Evolutionary conservation across 2,888 invertebrate species (phyloP).

Genomic region (Cheilosia scutellata): DNA sequence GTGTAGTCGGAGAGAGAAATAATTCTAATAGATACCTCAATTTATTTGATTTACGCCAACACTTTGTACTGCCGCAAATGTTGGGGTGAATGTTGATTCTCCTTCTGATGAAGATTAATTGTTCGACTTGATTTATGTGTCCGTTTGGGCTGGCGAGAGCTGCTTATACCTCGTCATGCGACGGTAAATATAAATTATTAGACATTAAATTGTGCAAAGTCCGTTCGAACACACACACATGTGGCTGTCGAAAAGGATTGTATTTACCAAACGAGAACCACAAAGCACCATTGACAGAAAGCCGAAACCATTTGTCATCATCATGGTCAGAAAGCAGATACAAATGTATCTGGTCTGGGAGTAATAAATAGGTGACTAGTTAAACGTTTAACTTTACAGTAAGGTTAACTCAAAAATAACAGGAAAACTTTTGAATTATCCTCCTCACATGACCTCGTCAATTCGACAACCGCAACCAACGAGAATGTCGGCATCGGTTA

Average conservation of each 20-base stretch:
- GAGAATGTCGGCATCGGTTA: conserved; percentile 6
- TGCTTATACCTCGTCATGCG: not conserved
- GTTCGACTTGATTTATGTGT: conserved; percentile 50
- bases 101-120: conserved; percentile 56
- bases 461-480: conserved; percentile 37
- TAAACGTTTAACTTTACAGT: no score
- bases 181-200: conserved; percentile 48
- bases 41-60: conserved; percentile 58
- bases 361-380: no score
- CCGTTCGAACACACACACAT: conserved; percentile 2
- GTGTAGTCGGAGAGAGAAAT: not conserved
- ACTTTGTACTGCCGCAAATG: conserved; percentile 34
- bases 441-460: conserved; percentile 15
- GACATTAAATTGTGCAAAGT: conserved; percentile 41
- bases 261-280: conserved; percentile 12
- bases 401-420: no score
- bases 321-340: not conserved
- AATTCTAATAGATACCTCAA: conserved; percentile 49
- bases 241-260: conserved; percentile 23
- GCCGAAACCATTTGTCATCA: conserved; percentile 43
- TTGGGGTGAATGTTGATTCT: conserved; percentile 36
- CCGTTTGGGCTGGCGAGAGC: conserved; percentile 8
- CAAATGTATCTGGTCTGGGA: not conserved
- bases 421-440: not conserved
- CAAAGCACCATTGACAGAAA: conserved; percentile 32